Conservation (phyloP, 2,113 vertebrate species). For the Antechinus flavipes region DNA sequence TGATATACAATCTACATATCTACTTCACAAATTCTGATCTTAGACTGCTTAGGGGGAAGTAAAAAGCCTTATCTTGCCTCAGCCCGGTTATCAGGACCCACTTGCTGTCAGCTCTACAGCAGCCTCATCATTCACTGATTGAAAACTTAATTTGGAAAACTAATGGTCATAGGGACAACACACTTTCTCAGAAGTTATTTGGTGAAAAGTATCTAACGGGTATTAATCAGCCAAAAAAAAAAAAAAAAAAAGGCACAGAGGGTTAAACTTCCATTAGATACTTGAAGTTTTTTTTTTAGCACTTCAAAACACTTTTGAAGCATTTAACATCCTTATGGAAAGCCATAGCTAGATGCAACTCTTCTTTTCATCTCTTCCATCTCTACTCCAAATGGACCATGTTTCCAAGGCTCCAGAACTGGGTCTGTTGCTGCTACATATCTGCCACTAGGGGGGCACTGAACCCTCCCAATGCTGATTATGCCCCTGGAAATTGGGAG, state of each 20-base stretch:
- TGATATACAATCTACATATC: conserved; percentile 26
- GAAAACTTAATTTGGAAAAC: conserved; percentile 37
- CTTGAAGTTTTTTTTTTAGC: not conserved
- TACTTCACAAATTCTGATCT: conserved; percentile 3
- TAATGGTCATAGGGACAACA: not conserved
- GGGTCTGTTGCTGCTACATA: not conserved
- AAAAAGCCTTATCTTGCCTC: not conserved
- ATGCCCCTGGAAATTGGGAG: not conserved
- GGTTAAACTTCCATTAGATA: conserved; percentile 15
- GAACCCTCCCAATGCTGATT: not conserved
- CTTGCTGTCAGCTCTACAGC: not conserved
- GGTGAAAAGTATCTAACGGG: not conserved
- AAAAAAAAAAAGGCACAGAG: not conserved
- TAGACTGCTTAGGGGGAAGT: not conserved
- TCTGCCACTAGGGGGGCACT: not conserved
- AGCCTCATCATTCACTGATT: not conserved
- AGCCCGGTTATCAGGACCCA: not conserved
- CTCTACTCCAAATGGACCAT: not conserved
- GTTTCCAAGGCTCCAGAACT: not conserved
- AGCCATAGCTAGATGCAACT: not conserved
- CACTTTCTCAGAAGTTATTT: not conserved
- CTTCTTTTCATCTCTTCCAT: not conserved
- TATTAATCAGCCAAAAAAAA: not conserved
- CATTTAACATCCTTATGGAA: not conserved
- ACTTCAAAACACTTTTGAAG: not conserved